A percentile compares a stretch with the other conserved stretches of the same genome.
Conservation (phyloP, 2,113 vertebrate genomes). For the Gavia stellata region DNA sequence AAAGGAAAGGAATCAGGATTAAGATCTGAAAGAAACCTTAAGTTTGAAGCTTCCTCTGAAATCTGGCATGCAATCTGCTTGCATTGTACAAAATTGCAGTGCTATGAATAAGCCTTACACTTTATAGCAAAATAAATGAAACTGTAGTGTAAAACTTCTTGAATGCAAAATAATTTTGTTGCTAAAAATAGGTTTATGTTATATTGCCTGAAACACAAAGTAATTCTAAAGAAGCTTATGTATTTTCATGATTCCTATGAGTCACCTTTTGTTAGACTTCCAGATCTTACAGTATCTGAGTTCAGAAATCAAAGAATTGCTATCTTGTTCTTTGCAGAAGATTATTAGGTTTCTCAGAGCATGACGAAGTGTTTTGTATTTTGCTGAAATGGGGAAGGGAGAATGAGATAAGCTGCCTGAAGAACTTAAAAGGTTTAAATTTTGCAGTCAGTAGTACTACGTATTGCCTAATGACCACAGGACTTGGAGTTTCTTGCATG, state of each 20-base stretch:
- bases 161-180: background rate
- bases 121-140: background rate
- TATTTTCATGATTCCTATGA: background rate
- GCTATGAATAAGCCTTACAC: background rate
- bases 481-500: background rate
- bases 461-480: background rate
- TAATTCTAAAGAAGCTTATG: background rate
- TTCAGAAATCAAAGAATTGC: background rate
- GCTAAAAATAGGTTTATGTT: background rate
- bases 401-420: background rate
- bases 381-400: background rate
- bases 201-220: background rate
- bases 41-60: background rate
- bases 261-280: background rate
- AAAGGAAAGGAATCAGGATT: background rate
- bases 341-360: background rate
- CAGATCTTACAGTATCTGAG: background rate
- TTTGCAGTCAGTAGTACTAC: background rate
- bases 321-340: background rate
- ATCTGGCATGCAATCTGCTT: background rate
- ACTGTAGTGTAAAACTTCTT: background rate
- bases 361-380: background rate
- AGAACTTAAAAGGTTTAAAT: background rate
- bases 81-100: background rate
- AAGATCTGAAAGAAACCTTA: background rate